Evolutionary conservation across 2,888 invertebrate species (phyloP).

Genomic region (Dromius quadrimaculatus): DNA sequence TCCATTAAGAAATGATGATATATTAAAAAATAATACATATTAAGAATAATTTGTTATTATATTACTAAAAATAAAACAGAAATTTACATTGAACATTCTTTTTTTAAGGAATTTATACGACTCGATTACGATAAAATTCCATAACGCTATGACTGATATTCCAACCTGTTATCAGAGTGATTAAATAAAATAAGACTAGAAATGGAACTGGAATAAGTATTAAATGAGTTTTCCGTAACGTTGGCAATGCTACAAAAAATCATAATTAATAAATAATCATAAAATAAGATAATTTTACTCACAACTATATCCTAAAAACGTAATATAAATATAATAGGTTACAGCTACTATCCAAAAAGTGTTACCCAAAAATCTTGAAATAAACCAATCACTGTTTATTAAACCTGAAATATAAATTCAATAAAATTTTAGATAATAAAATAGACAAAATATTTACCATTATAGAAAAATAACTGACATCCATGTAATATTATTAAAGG

Average conservation of each 20-base stretch:
- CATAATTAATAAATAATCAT: conserved; percentile 9
- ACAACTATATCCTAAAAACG: conserved; percentile 97
- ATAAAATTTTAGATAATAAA: conserved; percentile 32
- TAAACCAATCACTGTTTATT: conserved; percentile 80
- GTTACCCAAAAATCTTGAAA: conserved; percentile 89
- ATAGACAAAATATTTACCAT: conserved; percentile 70
- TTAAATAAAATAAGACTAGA: conserved; percentile 80
- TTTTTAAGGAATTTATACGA: conserved; percentile 69
- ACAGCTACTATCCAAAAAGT: conserved; percentile 92
- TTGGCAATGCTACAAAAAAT: conserved; percentile 81
- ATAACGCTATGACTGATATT: conserved; percentile 87
- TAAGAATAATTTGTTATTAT: too few species aligned
- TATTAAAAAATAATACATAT: too few species aligned
- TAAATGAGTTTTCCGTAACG: conserved; percentile 85
- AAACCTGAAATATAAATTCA: conserved; percentile 71
- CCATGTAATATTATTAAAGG: conserved; percentile 93
- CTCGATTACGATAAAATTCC: conserved; percentile 85
- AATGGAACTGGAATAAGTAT: conserved; percentile 88
- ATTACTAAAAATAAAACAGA: not conserved
- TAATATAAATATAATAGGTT: conserved; percentile 95
- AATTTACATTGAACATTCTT: not conserved
- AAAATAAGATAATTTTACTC: conserved; percentile 65
- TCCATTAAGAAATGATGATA: too few species aligned
- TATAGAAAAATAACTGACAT: conserved; percentile 89
- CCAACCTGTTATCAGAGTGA: conserved; percentile 82